Conservation (phyloP, 2,888 invertebrate species). For the Ochropleura leucogaster region DNA sequence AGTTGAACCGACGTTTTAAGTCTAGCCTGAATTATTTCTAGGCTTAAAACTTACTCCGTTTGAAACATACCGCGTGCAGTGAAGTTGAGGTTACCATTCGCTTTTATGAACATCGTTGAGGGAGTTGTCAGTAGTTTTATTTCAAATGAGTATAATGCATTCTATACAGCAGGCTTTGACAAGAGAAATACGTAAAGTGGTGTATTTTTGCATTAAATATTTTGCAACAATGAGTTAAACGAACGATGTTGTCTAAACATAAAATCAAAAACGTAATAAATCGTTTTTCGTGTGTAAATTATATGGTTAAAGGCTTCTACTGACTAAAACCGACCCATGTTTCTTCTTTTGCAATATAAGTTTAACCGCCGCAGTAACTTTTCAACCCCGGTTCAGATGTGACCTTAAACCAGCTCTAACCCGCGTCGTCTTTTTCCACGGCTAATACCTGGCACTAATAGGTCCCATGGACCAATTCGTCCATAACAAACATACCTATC, state of each 20-base stretch:
- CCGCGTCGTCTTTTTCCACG: too few relatives aligned
- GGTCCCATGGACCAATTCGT: neutral
- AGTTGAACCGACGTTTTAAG: conserved; percentile 4
- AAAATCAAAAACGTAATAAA: too few relatives aligned
- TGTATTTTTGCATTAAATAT: neutral
- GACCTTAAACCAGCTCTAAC: neutral
- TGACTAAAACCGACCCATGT: too few relatives aligned
- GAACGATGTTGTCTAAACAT: too few relatives aligned
- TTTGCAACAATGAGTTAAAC: neutral
- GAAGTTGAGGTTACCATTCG: neutral
- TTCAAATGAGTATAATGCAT: conserved; percentile 15
- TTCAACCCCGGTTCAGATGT: neutral
- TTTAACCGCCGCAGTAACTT: too few relatives aligned
- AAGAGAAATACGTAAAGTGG: neutral
- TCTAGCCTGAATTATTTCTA: conserved; percentile 26
- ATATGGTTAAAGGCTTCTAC: too few relatives aligned
- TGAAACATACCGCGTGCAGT: neutral
- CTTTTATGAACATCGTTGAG: conserved; percentile 5
- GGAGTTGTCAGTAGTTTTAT: conserved; percentile 22
- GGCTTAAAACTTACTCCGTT: conserved; percentile 8
- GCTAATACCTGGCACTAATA: neutral
- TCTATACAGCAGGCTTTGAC: conserved; percentile 13
- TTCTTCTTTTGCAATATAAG: too few relatives aligned
- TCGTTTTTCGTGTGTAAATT: too few relatives aligned
- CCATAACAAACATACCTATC: neutral